These are phyloP conservation scores for Malthinus flaveolus DNA, from an alignment of 2,888 invertebrate species.

Conservation along the genomic window DNA sequence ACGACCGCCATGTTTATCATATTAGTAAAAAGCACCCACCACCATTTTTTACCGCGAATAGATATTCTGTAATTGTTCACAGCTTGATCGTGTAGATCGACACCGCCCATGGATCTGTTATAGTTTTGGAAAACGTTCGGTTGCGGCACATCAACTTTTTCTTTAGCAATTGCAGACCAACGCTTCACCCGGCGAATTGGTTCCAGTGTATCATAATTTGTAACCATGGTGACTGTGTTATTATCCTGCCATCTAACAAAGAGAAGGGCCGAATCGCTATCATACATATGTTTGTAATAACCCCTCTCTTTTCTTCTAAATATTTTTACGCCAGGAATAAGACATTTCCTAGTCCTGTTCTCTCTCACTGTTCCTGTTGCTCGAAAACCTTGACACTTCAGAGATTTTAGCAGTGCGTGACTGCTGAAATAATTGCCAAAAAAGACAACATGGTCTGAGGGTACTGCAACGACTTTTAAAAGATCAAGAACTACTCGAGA, in stretches of 20 bases:
- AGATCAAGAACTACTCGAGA: background rate
- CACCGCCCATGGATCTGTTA: constrained; percentile 20
- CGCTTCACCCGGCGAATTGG: constrained; percentile 14
- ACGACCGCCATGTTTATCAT: no score
- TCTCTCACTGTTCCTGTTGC: constrained; percentile 10
- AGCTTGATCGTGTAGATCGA: constrained; percentile 19
- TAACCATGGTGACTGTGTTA: background rate
- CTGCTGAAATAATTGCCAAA: constrained; percentile 30
- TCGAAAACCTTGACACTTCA: constrained; percentile 5
- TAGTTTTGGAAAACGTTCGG: constrained; percentile 11
- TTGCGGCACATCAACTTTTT: constrained; percentile 19
- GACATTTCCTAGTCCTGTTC: background rate
- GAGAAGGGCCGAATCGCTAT: background rate
- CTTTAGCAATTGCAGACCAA: constrained; percentile 16
- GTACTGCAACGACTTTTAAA: constrained; percentile 7
- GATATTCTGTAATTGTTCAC: constrained; percentile 17
- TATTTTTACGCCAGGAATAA: background rate
- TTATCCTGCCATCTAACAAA: background rate
- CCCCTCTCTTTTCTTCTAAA: background rate
- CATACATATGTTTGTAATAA: background rate
- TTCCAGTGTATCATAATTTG: background rate
- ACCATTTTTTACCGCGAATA: constrained; percentile 14
- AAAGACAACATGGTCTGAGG: constrained; percentile 12
- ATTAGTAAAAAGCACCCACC: constrained; percentile 4
- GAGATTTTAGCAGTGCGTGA: constrained; percentile 14